Evolutionary conservation across 2,113 vertebrate genomes (phyloP), one percentile per base, ranked within the genome.

Genomic region (Cynoglossus semilaevis): DNA sequence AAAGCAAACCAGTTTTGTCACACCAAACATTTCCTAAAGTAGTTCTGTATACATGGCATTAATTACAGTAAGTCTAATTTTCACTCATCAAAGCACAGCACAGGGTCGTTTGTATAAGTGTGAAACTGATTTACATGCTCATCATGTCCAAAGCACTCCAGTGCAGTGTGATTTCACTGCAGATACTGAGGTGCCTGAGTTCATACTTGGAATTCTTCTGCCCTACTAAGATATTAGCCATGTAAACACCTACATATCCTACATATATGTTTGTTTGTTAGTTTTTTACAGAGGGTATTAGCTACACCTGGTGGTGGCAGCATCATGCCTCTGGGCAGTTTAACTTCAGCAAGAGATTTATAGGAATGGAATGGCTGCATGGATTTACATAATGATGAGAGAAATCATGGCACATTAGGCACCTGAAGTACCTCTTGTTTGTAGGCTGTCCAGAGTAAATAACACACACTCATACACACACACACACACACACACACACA

Each of bases 311-410:
- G n/a, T n/a, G n/a, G n/a, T n/a, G n/a, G n/a, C n/a, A n/a, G n/a
- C n/a, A n/a, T n/a, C n/a, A n/a, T n/a, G n/a, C n/a, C n/a, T n/a
- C n/a, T n/a, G n/a, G n/a, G n/a, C n/a, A n/a, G n/a, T n/a, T n/a
- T n/a, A n/a, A n/a, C n/a, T n/a, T n/a, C n/a, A n/a, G n/a, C n/a
- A n/a, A n/a, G n/a, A n/a, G n/a, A n/a, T n/a, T n/a, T n/a, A n/a
- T n/a, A n/a, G n/a, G n/a, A n/a, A n/a, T n/a, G n/a, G n/a, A n/a
- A n/a, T n/a, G n/a, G 42, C 77, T 76, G 74, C 65, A 73, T 70
- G 73, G 51, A 81, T 83, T 81, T 76, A 58, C 78, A 76, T 84
- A 69, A 12, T 60, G 56, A 78, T 80, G 58, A 57, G 54, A 12
- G 43, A 53, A 61, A 43, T 40, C 34, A 17, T 73, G 29, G 59